phyloP scores from a whole-genome alignment of 2,888 invertebrate species.

The Fabriciana adippe region DNA sequence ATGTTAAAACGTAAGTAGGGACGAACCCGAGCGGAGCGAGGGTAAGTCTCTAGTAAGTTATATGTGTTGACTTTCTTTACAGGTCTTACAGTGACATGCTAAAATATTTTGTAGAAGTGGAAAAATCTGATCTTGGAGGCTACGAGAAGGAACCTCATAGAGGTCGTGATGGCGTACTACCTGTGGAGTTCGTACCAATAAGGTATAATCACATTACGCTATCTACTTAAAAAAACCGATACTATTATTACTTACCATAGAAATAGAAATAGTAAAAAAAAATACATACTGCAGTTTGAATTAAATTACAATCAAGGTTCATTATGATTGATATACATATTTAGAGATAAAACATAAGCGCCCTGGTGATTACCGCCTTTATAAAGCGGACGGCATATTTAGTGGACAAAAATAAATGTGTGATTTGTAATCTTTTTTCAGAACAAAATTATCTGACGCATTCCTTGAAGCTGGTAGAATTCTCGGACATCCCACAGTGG shows the following conservation, averaged over 20 bases:
- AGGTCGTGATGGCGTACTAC: slow-evolving; percentile 83
- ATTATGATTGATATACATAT: no score
- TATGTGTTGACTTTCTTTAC: slow-evolving; percentile 40
- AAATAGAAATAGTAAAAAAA: no score
- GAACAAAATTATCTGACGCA: slow-evolving; percentile 67
- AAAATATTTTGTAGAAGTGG: slow-evolving; percentile 84
- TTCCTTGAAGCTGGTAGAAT: slow-evolving; percentile 84
- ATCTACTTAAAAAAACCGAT: no score
- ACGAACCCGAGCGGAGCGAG: no score
- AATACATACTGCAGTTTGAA: no score
- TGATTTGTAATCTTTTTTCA: slow-evolving; percentile 47
- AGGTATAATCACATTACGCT: slow-evolving; percentile 51
- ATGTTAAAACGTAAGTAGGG: no score
- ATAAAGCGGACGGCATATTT: not conserved
- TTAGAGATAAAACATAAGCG: no score
- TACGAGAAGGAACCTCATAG: slow-evolving; percentile 79
- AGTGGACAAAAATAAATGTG: no score
- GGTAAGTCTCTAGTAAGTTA: no score
- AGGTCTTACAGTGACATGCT: slow-evolving; percentile 84
- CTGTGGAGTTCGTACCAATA: slow-evolving; percentile 83
- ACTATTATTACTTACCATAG: no score
- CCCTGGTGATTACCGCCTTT: not conserved
- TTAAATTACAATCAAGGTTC: no score
- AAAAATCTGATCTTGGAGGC: slow-evolving; percentile 74
- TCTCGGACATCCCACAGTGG: slow-evolving; percentile 85